A percentile compares a stretch with the other conserved stretches of the same genome.
Evolutionary conservation across 1,140 invertebrate genomes (phyloP).

Genomic region (Scaptomyza pallida): DNA sequence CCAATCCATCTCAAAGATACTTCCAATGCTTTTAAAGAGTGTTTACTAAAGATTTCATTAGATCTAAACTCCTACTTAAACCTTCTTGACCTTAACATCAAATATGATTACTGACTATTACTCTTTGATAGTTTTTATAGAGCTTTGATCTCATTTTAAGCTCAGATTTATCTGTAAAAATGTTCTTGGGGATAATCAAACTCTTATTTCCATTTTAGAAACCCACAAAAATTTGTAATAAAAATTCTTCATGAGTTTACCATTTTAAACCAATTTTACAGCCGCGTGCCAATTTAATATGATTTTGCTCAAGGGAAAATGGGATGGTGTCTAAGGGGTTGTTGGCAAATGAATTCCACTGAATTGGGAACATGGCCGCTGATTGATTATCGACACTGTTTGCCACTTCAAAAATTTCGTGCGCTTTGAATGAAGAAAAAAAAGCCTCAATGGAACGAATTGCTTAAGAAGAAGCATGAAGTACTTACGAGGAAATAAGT

Average conservation of each 20-base stretch:
- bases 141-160: neutral
- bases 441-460: constrained; percentile 18
- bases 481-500: neutral
- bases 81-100: too few relatives aligned
- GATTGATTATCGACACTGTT: constrained; percentile 77
- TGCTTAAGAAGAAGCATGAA: neutral
- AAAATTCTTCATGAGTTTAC: neutral
- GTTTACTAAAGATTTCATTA: too few relatives aligned
- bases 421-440: constrained; percentile 58
- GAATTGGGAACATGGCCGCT: constrained; percentile 33
- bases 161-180: neutral
- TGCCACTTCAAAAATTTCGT: constrained; percentile 56
- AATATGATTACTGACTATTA: too few relatives aligned
- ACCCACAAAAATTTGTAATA: neutral
- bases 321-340: neutral
- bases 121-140: too few relatives aligned
- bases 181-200: too few relatives aligned
- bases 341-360: constrained; percentile 4
- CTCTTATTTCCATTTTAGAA: neutral
- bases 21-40: too few relatives aligned
- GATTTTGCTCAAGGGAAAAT: neutral
- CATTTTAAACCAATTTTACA: neutral
- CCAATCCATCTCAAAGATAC: too few relatives aligned
- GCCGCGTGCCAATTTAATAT: constrained; percentile 8
- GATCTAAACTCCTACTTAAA: too few relatives aligned